Percentiles rank a stretch among this genome's conserved stretches.
Conservation (phyloP, 2,888 invertebrate species). For the Drosophila rellima region DNA sequence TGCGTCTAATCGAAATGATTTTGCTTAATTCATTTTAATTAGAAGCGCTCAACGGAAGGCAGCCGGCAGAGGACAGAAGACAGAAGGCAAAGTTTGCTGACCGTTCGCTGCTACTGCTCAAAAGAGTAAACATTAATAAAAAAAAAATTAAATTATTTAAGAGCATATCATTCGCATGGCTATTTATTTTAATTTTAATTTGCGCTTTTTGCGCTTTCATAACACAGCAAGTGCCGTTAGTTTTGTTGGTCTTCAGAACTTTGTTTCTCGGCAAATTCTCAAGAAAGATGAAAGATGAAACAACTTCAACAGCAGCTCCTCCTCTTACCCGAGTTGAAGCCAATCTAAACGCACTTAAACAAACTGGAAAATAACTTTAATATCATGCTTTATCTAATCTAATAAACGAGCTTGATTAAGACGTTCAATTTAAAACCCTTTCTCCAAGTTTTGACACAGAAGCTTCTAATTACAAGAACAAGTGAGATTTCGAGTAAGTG, state of each 20-base stretch:
- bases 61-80: constrained; percentile 47
- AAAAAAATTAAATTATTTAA: constrained; percentile 40
- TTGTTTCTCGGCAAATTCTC: constrained; percentile 35
- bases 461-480: constrained; percentile 7
- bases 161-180: constrained; percentile 44
- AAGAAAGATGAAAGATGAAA: constrained; percentile 38
- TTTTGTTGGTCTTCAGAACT: constrained; percentile 22
- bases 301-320: neutral
- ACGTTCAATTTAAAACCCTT: constrained; percentile 4
- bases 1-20: constrained; percentile 80
- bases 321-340: neutral
- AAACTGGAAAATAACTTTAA: constrained; percentile 25
- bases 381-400: constrained; percentile 32
- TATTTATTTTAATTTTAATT: constrained; percentile 66
- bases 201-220: constrained; percentile 48
- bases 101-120: constrained; percentile 47
- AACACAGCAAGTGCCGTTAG: constrained; percentile 56
- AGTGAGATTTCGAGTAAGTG: neutral
- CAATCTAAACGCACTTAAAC: constrained; percentile 37
- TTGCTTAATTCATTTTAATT: constrained; percentile 83
- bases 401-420: constrained; percentile 26
- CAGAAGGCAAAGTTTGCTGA: constrained; percentile 61
- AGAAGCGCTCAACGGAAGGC: constrained; percentile 64
- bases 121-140: constrained; percentile 52
- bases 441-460: neutral